Evolutionary conservation across 2,888 invertebrate species (phyloP).

Genomic region (Lasioglossum leucozonium): DNA sequence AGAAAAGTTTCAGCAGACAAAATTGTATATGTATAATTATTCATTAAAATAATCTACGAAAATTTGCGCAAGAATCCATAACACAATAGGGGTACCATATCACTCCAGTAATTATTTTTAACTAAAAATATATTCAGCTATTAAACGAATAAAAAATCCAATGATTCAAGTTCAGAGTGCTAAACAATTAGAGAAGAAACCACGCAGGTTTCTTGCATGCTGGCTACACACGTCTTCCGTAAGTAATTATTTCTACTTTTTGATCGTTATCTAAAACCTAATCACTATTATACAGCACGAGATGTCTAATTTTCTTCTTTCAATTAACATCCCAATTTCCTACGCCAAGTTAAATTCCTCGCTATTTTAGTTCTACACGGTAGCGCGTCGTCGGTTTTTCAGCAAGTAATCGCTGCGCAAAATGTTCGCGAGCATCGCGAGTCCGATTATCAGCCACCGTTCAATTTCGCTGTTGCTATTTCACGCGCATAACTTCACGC

Average conservation of each 20-base stretch:
- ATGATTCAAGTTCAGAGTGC: not conserved
- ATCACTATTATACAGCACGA: not conserved
- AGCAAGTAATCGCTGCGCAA: not conserved
- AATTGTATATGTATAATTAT: not conserved
- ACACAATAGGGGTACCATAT: not conserved
- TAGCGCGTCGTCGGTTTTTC: not conserved
- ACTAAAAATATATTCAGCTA: not conserved
- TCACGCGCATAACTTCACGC: constrained; percentile 1
- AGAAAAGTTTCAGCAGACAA: not conserved
- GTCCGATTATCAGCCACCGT: not conserved
- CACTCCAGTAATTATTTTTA: not conserved
- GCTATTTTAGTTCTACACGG: not conserved
- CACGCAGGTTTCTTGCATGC: not conserved
- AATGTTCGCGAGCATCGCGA: not conserved
- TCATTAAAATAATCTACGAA: not conserved
- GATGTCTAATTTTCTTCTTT: not conserved
- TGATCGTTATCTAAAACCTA: not conserved
- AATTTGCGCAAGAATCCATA: not conserved
- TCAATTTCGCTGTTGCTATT: not conserved
- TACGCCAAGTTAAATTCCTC: not conserved
- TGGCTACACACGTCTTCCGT: not conserved
- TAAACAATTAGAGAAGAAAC: not conserved
- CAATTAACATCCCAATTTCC: constrained; percentile 1
- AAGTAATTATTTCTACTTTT: not conserved
- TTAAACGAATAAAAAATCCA: not conserved